These are phyloP conservation scores for Synanthedon myopaeformis DNA, from an alignment of 2,888 invertebrate genomes.

Conservation along the genomic window DNA sequence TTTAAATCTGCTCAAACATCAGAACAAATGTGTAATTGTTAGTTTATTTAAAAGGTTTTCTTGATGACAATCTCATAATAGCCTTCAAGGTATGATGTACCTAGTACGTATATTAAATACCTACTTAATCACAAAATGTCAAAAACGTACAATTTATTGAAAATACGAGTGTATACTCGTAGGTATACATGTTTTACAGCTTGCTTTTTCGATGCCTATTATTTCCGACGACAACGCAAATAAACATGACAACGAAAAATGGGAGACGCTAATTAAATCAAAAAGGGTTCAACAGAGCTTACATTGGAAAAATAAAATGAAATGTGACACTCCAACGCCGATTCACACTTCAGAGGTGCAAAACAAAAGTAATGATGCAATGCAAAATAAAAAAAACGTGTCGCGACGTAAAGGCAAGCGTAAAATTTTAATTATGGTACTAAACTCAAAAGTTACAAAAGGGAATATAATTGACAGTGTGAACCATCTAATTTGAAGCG, in stretches of 20 bases:
- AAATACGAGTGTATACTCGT: too few relatives aligned
- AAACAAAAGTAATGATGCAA: constrained; percentile 48
- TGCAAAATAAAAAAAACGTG: constrained; percentile 18
- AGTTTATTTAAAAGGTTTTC: too few relatives aligned
- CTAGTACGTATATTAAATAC: too few relatives aligned
- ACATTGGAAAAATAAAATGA: constrained; percentile 22
- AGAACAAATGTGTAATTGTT: too few relatives aligned
- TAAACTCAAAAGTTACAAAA: constrained; percentile 41
- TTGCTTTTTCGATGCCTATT: neutral
- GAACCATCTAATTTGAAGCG: constrained; percentile 53
- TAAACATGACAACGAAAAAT: constrained; percentile 6
- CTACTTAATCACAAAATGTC: too few relatives aligned
- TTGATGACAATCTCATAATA: too few relatives aligned
- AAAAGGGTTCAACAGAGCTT: constrained; percentile 33
- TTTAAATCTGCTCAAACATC: too few relatives aligned
- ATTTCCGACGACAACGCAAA: neutral
- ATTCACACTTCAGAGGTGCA: constrained; percentile 65
- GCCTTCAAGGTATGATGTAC: too few relatives aligned
- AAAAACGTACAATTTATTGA: too few relatives aligned
- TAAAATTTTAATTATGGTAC: constrained; percentile 65
- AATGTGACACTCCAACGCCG: constrained; percentile 35
- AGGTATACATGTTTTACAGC: too few relatives aligned
- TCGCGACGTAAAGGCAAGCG: constrained; percentile 29
- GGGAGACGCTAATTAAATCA: constrained; percentile 38
- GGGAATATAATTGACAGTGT: constrained; percentile 47